Evolutionary conservation across 2,797 vertebrate species (phyloP).

Genomic region (Gadopsis bispinosus): DNA sequence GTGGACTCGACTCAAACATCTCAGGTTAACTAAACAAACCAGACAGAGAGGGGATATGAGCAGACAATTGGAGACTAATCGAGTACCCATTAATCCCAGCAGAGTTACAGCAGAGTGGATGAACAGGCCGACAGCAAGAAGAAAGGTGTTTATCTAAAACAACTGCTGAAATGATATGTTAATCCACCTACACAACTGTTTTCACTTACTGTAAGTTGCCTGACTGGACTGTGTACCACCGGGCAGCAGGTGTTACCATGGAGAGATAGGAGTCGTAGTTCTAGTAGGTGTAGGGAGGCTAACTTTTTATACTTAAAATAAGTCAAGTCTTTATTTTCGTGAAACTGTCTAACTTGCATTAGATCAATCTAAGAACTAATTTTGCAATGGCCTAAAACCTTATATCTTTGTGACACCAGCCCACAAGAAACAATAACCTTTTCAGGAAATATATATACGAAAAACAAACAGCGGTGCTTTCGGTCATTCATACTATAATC

Average conservation of each 20-base stretch:
- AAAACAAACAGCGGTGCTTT: not conserved
- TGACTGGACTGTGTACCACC: not conserved
- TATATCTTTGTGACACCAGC: not conserved
- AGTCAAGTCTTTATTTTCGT: not conserved
- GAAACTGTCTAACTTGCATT: not conserved
- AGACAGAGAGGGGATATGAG: not conserved
- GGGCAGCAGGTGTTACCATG: not conserved
- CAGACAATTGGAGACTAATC: slow-evolving; percentile 16
- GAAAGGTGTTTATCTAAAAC: not conserved
- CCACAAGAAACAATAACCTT: not conserved
- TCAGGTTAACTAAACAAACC: slow-evolving; percentile 12
- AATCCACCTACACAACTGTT: slow-evolving; percentile 1
- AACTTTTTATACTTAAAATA: not conserved
- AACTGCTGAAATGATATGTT: not conserved
- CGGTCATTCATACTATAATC: no score
- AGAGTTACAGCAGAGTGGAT: not conserved
- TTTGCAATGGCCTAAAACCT: not conserved
- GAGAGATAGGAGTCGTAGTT: not conserved
- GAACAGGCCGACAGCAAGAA: not conserved
- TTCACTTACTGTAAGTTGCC: not conserved
- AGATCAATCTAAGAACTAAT: not conserved
- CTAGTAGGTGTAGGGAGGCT: not conserved
- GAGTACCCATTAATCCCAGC: slow-evolving; percentile 17
- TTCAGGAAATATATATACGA: not conserved
- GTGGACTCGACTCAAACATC: slow-evolving; percentile 10